Evolutionary conservation across 92 coral and sea anemone species (phyloP).

Genomic region (Paramuricea clavata): DNA sequence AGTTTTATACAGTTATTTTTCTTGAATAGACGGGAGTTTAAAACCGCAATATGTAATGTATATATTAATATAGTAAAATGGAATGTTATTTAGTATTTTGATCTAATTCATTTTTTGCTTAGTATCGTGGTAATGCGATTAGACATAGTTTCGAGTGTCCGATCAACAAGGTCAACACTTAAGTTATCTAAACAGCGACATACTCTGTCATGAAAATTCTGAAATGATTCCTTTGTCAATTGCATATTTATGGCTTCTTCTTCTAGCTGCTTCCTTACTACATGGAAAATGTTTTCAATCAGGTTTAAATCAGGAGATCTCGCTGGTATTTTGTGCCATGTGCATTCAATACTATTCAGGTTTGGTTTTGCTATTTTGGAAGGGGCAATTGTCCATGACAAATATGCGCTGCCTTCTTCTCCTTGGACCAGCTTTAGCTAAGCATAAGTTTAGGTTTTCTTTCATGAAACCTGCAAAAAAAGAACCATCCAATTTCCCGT

Average conservation of each 20-base stretch:
- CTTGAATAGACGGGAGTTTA: not conserved
- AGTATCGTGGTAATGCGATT: conserved; percentile 54
- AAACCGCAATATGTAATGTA: no score
- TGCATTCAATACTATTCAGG: not conserved
- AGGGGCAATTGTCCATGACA: conserved; percentile 33
- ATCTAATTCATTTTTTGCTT: conserved; percentile 60
- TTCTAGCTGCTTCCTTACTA: conserved; percentile 47
- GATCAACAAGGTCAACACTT: conserved; percentile 50
- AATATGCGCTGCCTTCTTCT: conserved; percentile 9
- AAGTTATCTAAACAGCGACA: conserved; percentile 50
- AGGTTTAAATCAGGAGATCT: conserved; percentile 73
- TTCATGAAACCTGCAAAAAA: conserved; percentile 63
- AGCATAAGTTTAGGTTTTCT: conserved; percentile 58
- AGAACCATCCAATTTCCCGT: conserved; percentile 59
- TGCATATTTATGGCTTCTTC: conserved; percentile 42
- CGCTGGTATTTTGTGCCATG: conserved; percentile 56
- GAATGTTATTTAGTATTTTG: conserved; percentile 56
- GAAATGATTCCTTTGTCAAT: conserved; percentile 65
- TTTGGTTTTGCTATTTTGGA: conserved; percentile 13
- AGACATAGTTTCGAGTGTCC: conserved; percentile 59
- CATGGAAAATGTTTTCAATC: conserved; percentile 70
- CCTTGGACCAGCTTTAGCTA: conserved; percentile 56
- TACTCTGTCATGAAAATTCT: conserved; percentile 65
- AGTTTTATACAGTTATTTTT: not conserved
- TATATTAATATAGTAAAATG: not conserved